phyloP scores from a whole-genome alignment of 1,140 invertebrate species.

The Leptonema lineaticorne region DNA sequence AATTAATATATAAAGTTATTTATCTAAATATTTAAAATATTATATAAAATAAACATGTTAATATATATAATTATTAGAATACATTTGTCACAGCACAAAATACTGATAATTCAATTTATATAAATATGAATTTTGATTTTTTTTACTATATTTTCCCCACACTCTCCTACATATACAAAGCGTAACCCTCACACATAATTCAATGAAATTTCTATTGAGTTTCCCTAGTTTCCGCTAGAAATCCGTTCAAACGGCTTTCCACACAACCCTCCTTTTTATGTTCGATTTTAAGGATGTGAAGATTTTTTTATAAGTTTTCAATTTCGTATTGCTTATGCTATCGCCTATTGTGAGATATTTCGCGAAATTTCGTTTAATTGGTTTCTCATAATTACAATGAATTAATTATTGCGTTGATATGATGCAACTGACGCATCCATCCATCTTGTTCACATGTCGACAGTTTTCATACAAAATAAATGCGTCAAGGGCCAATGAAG shows the following conservation, averaged over 20 bases:
- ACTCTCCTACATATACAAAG: not conserved
- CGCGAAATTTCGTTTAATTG: not conserved
- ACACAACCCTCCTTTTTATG: not conserved
- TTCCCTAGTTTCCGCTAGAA: not conserved
- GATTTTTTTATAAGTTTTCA: not conserved
- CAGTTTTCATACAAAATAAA: constrained; percentile 19
- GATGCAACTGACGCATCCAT: constrained; percentile 5
- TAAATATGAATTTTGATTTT: no score
- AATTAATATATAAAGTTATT: no score
- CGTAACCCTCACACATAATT: constrained; percentile 29
- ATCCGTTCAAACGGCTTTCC: not conserved
- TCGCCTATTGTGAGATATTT: not conserved
- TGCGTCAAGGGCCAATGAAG: not conserved
- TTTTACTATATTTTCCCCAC: no score
- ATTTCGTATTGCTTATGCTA: not conserved
- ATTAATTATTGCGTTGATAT: not conserved
- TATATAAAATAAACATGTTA: no score
- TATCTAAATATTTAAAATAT: no score
- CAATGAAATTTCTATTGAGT: constrained; percentile 39
- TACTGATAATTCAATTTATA: no score
- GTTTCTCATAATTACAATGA: not conserved
- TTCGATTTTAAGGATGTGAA: no score
- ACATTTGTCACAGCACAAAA: no score
- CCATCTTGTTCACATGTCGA: not conserved
- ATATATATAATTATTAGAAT: no score